These are phyloP conservation scores for Drosophila nr. perissopoda DNA, from an alignment of 2,888 invertebrate species.

Conservation along the genomic window DNA sequence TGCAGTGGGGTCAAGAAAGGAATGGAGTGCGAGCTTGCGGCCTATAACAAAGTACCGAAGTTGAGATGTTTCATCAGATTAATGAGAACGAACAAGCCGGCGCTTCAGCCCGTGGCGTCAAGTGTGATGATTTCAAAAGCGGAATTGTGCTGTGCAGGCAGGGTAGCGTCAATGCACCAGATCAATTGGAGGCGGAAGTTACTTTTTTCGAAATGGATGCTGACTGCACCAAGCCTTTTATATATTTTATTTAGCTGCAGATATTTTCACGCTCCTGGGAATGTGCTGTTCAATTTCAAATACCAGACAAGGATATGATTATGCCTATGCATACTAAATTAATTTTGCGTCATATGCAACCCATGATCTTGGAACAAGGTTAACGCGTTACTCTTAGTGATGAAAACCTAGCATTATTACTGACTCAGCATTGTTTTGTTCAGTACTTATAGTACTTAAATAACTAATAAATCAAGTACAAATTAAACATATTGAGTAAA, in stretches of 20 bases:
- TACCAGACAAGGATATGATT: slow-evolving; percentile 95
- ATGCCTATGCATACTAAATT: slow-evolving; percentile 97
- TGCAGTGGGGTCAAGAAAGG: slow-evolving; percentile 94
- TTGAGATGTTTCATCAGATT: slow-evolving; percentile 99
- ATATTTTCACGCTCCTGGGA: slow-evolving; percentile 99
- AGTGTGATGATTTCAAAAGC: slow-evolving; percentile 93
- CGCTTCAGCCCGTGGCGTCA: slow-evolving; percentile 95
- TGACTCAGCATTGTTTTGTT: slow-evolving; percentile 87
- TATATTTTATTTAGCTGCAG: slow-evolving; percentile 92
- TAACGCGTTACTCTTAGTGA: slow-evolving; percentile 96
- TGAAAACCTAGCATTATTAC: slow-evolving; percentile 90
- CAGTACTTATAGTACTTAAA: slow-evolving; percentile 6
- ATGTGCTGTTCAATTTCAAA: slow-evolving; percentile 90
- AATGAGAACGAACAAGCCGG: slow-evolving; percentile 98
- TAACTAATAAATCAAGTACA: slow-evolving; percentile 27
- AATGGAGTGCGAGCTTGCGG: slow-evolving; percentile 95
- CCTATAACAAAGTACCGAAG: slow-evolving; percentile 94
- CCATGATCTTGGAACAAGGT: slow-evolving; percentile 96
- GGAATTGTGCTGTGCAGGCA: slow-evolving; percentile 90
- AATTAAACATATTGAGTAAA: slow-evolving; percentile 1
- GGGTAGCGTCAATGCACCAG: slow-evolving; percentile 85
- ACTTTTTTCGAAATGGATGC: slow-evolving; percentile 97
- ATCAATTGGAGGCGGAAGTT: slow-evolving; percentile 92
- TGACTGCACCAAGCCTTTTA: slow-evolving; percentile 93
- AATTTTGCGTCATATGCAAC: slow-evolving; percentile 90